Evolutionary conservation across 1,140 invertebrate genomes (phyloP).

Genomic region (Caenorhabditis elegans): DNA sequence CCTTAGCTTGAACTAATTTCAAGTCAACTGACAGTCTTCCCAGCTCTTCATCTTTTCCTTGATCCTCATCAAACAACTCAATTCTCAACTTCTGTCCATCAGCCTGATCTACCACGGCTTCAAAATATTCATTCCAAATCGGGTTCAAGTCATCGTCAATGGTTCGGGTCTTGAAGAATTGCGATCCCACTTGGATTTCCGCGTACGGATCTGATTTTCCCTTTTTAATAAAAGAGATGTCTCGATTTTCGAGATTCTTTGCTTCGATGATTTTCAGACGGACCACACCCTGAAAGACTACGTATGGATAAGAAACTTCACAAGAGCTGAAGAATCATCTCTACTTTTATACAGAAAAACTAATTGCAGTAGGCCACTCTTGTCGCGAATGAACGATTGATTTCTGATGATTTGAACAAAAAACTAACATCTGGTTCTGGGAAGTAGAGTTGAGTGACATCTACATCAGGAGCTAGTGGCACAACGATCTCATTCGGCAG

Average conservation of each 20-base stretch:
- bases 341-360: too few relatives aligned
- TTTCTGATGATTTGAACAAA: too few relatives aligned
- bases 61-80: constrained; percentile 64
- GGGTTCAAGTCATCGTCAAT: constrained; percentile 66
- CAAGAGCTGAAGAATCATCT: not conserved
- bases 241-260: constrained; percentile 62
- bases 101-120: constrained; percentile 66
- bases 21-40: constrained; percentile 57
- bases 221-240: constrained; percentile 59
- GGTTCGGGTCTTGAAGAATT: constrained; percentile 57
- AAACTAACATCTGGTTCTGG: constrained; percentile 63
- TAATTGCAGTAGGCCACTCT: too few relatives aligned
- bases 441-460: constrained; percentile 63
- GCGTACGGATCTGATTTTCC: constrained; percentile 63
- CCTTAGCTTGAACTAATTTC: constrained; percentile 14
- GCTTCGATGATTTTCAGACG: constrained; percentile 65
- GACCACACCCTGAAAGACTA: constrained; percentile 56
- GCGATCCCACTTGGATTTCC: constrained; percentile 62
- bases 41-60: constrained; percentile 62
- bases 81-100: constrained; percentile 62
- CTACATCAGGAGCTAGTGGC: constrained; percentile 61
- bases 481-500: constrained; percentile 64
- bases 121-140: constrained; percentile 65
- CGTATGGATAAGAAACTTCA: not conserved
- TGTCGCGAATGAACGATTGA: too few relatives aligned